Conservation (phyloP, 2,888 invertebrate species). For the Pandemis corylana region DNA sequence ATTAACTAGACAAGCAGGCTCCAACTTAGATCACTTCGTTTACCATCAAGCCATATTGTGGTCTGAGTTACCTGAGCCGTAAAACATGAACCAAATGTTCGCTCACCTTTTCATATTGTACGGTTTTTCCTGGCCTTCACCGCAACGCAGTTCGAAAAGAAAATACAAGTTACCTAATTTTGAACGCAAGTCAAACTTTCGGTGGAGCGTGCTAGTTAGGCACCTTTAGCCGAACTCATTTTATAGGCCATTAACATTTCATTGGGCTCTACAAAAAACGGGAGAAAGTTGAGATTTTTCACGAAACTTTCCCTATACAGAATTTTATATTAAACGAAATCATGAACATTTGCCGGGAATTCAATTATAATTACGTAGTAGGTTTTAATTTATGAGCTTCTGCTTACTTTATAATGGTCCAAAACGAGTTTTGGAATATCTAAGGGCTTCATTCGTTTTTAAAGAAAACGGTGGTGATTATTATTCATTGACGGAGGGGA, state of each 20-base stretch:
- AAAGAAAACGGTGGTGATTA: slow-evolving; percentile 22
- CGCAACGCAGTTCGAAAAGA: slow-evolving; percentile 4
- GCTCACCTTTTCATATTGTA: not conserved
- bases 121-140: not conserved
- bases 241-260: slow-evolving; percentile 36
- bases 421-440: slow-evolving; percentile 10
- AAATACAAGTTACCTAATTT: slow-evolving; percentile 11
- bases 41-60: no score
- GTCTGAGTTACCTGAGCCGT: not conserved
- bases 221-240: slow-evolving; percentile 28
- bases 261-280: slow-evolving; percentile 28
- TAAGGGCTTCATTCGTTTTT: not conserved
- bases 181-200: not conserved
- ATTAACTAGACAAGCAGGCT: no score
- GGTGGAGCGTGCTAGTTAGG: not conserved
- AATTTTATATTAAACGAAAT: slow-evolving; percentile 37
- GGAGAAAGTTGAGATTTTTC: slow-evolving; percentile 30
- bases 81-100: not conserved
- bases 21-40: no score
- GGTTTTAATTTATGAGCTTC: slow-evolving; percentile 17
- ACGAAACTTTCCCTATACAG: slow-evolving; percentile 33
- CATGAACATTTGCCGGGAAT: slow-evolving; percentile 32
- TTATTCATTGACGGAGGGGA: slow-evolving; percentile 31
- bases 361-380: slow-evolving; percentile 31
- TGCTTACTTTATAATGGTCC: slow-evolving; percentile 13